Evolutionary conservation across 2,888 invertebrate genomes (phyloP).

Genomic region (Drosophila phalerata): DNA sequence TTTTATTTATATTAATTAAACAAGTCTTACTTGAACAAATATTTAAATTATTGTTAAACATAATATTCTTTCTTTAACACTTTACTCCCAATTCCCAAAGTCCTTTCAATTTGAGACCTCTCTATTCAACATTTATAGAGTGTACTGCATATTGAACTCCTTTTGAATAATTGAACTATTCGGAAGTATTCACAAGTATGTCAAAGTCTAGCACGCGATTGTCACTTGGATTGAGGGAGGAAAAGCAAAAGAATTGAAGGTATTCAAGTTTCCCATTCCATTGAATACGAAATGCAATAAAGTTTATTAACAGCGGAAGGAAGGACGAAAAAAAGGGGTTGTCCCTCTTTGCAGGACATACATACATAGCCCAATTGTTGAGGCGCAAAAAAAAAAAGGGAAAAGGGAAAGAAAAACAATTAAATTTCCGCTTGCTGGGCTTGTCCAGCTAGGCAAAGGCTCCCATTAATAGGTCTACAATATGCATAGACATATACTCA

Average conservation of each 20-base stretch:
- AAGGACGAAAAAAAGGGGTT: slow-evolving; percentile 14
- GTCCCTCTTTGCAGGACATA: slow-evolving; percentile 1
- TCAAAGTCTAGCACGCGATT: slow-evolving; percentile 55
- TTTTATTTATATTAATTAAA: neutral
- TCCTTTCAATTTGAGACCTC: neutral
- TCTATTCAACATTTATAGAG: slow-evolving; percentile 4
- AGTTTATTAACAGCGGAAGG: slow-evolving; percentile 50
- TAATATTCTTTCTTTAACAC: neutral
- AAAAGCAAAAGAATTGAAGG: neutral
- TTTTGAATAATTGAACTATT: slow-evolving; percentile 43
- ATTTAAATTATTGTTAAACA: neutral
- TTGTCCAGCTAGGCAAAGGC: slow-evolving; percentile 47
- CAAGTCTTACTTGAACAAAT: neutral
- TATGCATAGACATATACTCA: slow-evolving; percentile 25
- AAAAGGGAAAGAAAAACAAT: slow-evolving; percentile 56
- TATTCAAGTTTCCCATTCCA: neutral
- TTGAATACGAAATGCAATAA: slow-evolving; percentile 56
- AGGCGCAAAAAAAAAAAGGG: neutral
- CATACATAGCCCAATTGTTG: neutral
- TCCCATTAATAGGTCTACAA: slow-evolving; percentile 49
- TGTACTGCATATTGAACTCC: neutral
- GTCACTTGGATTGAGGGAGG: slow-evolving; percentile 4
- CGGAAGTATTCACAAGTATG: slow-evolving; percentile 38
- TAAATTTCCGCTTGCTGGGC: slow-evolving; percentile 62
- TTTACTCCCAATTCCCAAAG: neutral